Percentiles rank a stretch among this genome's conserved stretches.
phyloP scores from a whole-genome alignment of 2,113 vertebrate species.

The Grammomys surdaster region DNA sequence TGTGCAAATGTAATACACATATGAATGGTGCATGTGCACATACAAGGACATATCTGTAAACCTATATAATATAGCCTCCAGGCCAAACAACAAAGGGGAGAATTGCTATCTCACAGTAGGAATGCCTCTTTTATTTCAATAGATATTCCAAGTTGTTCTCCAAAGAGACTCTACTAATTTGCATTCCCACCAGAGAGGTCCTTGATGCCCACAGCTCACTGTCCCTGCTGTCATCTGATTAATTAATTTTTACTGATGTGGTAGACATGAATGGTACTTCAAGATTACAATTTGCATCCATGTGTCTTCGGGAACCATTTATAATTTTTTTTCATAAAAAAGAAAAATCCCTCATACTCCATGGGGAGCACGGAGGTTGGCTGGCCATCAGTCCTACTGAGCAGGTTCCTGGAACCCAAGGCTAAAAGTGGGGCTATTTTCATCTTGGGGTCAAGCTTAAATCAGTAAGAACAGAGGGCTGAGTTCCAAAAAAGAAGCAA shows the following conservation, averaged over 20 bases:
- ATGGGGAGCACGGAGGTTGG: background rate
- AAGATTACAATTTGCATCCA: slow-evolving; percentile 68
- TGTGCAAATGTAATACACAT: background rate
- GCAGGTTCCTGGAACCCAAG: background rate
- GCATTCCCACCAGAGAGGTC: slow-evolving; percentile 52
- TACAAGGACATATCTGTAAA: background rate
- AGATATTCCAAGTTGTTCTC: slow-evolving; percentile 53
- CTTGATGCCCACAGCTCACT: slow-evolving; percentile 49
- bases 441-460: background rate
- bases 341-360: background rate
- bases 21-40: background rate
- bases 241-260: slow-evolving; percentile 77
- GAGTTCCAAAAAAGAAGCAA: slow-evolving; percentile 14
- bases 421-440: background rate
- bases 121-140: background rate
- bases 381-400: background rate
- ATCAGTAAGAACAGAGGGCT: slow-evolving; percentile 14
- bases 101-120: slow-evolving; percentile 11
- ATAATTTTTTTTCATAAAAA: slow-evolving; percentile 25
- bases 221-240: slow-evolving; percentile 52
- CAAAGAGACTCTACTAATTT: slow-evolving; percentile 51
- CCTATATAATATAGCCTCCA: background rate
- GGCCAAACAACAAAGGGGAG: background rate
- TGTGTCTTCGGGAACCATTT: slow-evolving; percentile 66
- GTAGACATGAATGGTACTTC: slow-evolving; percentile 60